Base-by-base conservation (phyloP, 1,140 invertebrate species). In the Catajapyx aquilonaris region DNA sequence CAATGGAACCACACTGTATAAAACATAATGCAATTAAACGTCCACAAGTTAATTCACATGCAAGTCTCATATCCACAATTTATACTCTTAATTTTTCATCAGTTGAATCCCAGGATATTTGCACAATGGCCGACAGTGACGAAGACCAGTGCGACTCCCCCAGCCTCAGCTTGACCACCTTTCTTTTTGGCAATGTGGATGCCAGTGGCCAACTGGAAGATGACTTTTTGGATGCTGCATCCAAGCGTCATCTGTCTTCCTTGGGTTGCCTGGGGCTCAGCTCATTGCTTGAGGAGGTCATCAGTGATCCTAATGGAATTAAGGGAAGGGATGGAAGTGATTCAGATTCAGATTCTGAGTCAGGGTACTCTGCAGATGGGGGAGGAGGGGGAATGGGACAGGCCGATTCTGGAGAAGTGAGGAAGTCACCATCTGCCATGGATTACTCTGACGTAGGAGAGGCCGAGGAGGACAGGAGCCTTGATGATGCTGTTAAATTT, bases 161-260 rank as follows among this genome's bases (percentile, higher is more conserved):
- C 7, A 66, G 80, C 35, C n/a, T n/a, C n/a, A 74, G 77, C 48
- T 61, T 94, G 35, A 86, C 86, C 5, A 81, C 84, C 16, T 88
- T 95, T 52, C 59, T 96, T 4, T 96, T 96, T 65, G 91, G 91
- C 11, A 95, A 96, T 52, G 88, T 95, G 42, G 81, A 94, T 55
- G 77, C 87, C 45, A 74, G 73, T 37, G 88, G 90, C 33, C 69
- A 85, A 42, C 58, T 96, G 7, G 81, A 90, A 55, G 75, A 85
- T 58, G 67, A 69, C 47, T 63, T 88, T 43, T 70, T 94, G 20
- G 87, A 94, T 64, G 68, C 71, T 20, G 81, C 81, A 34, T 70
- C 77, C 2, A 78, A 81, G 49, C 69, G 73, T 43, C 76, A 84
- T 49, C 55, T 88, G 10, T 61, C 68, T 4, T 83, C 77, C 0